Percentiles rank a stretch among this genome's conserved stretches.
Evolutionary conservation across 1,140 invertebrate genomes (phyloP).

Genomic region (Neodiprion fabricii): DNA sequence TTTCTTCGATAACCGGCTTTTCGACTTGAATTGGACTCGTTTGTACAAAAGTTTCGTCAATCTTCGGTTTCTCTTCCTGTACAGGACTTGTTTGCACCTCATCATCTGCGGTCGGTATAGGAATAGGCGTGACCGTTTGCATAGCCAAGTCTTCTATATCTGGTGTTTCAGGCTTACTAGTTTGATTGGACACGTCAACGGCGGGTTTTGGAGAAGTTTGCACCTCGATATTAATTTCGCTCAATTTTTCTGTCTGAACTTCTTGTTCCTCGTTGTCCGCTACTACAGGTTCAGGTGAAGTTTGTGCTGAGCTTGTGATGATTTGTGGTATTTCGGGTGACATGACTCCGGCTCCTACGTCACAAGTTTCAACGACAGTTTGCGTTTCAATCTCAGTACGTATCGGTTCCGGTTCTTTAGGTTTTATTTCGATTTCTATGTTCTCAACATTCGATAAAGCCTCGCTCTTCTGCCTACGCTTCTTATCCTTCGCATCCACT

Average conservation of each 20-base stretch:
- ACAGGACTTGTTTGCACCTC: constrained; percentile 45
- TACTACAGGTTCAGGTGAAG: constrained; percentile 32
- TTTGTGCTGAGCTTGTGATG: constrained; percentile 37
- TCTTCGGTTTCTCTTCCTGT: constrained; percentile 8
- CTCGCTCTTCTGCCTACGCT: constrained; percentile 42
- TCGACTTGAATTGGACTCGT: constrained; percentile 24
- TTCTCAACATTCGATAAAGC: constrained; percentile 42
- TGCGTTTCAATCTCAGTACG: constrained; percentile 61
- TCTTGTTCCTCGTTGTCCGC: constrained; percentile 28
- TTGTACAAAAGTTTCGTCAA: constrained; percentile 37
- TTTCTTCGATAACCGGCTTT: constrained; percentile 24
- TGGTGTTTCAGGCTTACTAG: constrained; percentile 32
- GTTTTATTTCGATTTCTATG: constrained; percentile 32
- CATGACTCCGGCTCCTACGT: constrained; percentile 45
- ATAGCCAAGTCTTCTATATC: constrained; percentile 46
- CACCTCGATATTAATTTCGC: constrained; percentile 37
- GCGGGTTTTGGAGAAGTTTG: constrained; percentile 14
- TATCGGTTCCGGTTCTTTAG: constrained; percentile 27
- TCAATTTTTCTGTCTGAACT: constrained; percentile 34
- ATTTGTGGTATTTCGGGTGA: constrained; percentile 37
- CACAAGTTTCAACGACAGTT: constrained; percentile 50
- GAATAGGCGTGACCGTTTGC: constrained; percentile 38
- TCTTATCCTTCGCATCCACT: constrained; percentile 56
- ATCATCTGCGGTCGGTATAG: constrained; percentile 41
- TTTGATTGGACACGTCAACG: constrained; percentile 12